Conservation (phyloP, 23 tunicate species). For the Oikopleura dioica region DNA sequence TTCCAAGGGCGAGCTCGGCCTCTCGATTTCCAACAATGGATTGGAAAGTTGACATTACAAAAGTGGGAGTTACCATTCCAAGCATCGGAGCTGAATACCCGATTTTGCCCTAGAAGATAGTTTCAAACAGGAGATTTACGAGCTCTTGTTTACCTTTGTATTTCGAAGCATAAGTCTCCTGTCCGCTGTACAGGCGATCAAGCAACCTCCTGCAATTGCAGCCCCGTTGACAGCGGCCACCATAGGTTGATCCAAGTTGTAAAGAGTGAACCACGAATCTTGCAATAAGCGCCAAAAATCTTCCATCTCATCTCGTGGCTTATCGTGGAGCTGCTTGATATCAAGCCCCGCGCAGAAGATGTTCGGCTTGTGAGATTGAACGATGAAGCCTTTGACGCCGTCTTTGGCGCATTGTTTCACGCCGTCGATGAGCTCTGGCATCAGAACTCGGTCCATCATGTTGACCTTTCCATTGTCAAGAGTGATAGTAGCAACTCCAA, state of each 20-base stretch:
- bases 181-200: neutral
- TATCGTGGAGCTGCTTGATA: neutral
- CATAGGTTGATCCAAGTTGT: neutral
- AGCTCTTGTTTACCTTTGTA: neutral
- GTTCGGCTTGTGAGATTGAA: neutral
- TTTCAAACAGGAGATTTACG: neutral
- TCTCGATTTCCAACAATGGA: neutral
- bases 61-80: slow-evolving; percentile 8
- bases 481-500: slow-evolving; percentile 6
- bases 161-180: neutral
- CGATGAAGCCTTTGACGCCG: neutral
- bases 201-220: slow-evolving; percentile 6
- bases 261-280: neutral
- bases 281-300: slow-evolving; percentile 7
- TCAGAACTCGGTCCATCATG: neutral
- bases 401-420: neutral
- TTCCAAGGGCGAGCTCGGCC: slow-evolving; percentile 11
- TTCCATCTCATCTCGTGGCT: neutral
- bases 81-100: slow-evolving; percentile 11
- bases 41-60: slow-evolving; percentile 9
- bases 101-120: too few species aligned
- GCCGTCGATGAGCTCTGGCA: neutral
- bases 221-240: slow-evolving; percentile 7
- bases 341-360: neutral
- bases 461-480: neutral